phyloP scores from a whole-genome alignment of 2,888 invertebrate genomes.

The Protodeltote pygarga region DNA sequence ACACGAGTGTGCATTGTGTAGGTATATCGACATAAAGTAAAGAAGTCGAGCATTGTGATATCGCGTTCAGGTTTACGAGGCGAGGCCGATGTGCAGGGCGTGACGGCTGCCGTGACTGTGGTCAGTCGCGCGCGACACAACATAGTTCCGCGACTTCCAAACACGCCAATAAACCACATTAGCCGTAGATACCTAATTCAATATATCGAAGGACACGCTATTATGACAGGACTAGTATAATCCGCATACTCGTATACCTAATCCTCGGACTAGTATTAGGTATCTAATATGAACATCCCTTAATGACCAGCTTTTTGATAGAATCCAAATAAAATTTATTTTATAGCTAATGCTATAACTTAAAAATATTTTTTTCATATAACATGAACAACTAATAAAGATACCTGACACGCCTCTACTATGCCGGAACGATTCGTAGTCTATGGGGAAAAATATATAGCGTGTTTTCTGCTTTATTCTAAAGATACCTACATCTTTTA shows the following conservation, averaged over 20 bases:
- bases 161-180: slow-evolving; percentile 41
- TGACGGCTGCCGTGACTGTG: slow-evolving; percentile 64
- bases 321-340: too few species aligned
- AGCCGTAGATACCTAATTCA: slow-evolving; percentile 43
- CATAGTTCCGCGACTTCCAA: slow-evolving; percentile 58
- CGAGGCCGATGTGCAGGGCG: slow-evolving; percentile 76
- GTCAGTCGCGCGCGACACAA: slow-evolving; percentile 66
- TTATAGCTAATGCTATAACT: too few species aligned
- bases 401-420: too few species aligned
- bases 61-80: slow-evolving; percentile 76
- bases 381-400: too few species aligned
- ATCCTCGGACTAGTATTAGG: too few species aligned
- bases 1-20: slow-evolving; percentile 34
- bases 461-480: too few species aligned
- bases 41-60: slow-evolving; percentile 71
- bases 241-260: background rate
- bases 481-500: too few species aligned
- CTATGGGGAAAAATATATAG: too few species aligned
- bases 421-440: too few species aligned
- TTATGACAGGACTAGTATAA: slow-evolving; percentile 26
- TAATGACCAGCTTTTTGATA: too few species aligned
- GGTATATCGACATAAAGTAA: slow-evolving; percentile 58
- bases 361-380: too few species aligned
- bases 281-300: too few species aligned
- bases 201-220: slow-evolving; percentile 44